Evolutionary conservation across 1,140 invertebrate genomes (phyloP), one percentile per base, ranked within the genome.

Genomic region (Ceratosolen solmsi): DNA sequence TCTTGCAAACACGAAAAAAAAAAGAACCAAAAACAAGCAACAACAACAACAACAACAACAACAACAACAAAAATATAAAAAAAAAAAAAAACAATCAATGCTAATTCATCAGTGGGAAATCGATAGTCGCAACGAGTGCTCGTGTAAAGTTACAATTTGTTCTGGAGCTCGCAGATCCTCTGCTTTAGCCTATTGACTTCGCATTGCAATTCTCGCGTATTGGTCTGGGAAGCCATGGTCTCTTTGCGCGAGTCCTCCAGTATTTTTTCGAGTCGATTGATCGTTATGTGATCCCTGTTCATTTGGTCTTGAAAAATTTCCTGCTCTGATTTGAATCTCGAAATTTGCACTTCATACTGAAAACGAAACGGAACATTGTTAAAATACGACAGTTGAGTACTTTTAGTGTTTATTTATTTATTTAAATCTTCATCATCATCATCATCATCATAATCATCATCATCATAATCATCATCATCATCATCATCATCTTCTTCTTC

Each of bases 81-180:
- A n/a, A n/a, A n/a, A n/a, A n/a, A n/a, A n/a, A n/a, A n/a, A n/a
- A n/a, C n/a, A n/a, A n/a, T 13, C 41, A 54, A 3, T 15, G 9
- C 17, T 22, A 54, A 4, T 54, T 54, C 20, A 15, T 46, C 41
- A 46, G 51, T 22, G 20, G 8, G 27, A 15, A 60, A 27, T 25
- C 13, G 56, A 5, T 17, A 27, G 13, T 3, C 25, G 25, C 25
- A 27, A 7, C 2, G 5, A 58, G 84, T 82, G 9, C 88, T 87
- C 84, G 93, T 93, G 82, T 1, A 90, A 92, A 74, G 65, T 92
- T 90, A 94, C 93, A 94, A 85, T 90, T 92, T 92, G 15, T 85
- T 87, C 77, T 92, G 91, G 7, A 93, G 86, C 41, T 92, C 92
- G 17, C 87, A 84, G 20, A 91, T 86, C 81, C 92, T 92, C 33